Evolutionary conservation across 2,888 invertebrate species (phyloP).

Genomic region (Phyllotreta striolata): DNA sequence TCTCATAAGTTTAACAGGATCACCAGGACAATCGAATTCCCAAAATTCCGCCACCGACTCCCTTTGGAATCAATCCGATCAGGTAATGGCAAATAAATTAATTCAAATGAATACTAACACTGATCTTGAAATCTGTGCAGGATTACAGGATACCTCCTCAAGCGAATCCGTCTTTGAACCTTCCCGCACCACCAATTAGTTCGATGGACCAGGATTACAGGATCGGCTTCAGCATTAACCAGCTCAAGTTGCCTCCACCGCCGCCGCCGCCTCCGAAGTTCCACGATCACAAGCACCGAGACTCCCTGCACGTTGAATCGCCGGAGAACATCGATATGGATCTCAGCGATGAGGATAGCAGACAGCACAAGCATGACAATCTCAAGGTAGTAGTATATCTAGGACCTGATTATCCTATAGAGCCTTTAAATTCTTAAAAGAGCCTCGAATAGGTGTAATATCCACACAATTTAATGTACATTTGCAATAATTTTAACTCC

Average conservation of each 20-base stretch:
- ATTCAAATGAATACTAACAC: not conserved
- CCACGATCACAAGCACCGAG: slow-evolving; percentile 16
- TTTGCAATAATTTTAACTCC: not conserved
- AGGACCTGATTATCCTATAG: too few species aligned
- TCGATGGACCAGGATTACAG: slow-evolving; percentile 56
- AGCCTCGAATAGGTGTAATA: too few species aligned
- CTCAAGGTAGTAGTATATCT: slow-evolving; percentile 36
- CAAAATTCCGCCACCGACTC: slow-evolving; percentile 36
- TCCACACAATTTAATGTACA: too few species aligned
- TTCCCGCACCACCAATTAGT: not conserved
- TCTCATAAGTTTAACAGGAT: slow-evolving; percentile 83
- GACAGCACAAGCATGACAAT: slow-evolving; percentile 37
- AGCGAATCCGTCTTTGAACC: slow-evolving; percentile 23
- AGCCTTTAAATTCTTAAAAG: too few species aligned
- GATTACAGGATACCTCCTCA: slow-evolving; percentile 48
- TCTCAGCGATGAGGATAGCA: slow-evolving; percentile 76
- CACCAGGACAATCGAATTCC: slow-evolving; percentile 59
- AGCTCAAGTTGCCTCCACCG: slow-evolving; percentile 59
- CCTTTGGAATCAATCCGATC: slow-evolving; percentile 45
- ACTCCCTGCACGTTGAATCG: slow-evolving; percentile 37
- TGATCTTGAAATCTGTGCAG: slow-evolving; percentile 40
- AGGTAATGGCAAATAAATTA: slow-evolving; percentile 33
- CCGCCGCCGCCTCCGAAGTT: slow-evolving; percentile 63
- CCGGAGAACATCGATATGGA: slow-evolving; percentile 84
- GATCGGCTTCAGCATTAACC: slow-evolving; percentile 53